Evolutionary conservation across 2,797 vertebrate genomes (phyloP).

Genomic region (Sebastes kiyomatsui): DNA sequence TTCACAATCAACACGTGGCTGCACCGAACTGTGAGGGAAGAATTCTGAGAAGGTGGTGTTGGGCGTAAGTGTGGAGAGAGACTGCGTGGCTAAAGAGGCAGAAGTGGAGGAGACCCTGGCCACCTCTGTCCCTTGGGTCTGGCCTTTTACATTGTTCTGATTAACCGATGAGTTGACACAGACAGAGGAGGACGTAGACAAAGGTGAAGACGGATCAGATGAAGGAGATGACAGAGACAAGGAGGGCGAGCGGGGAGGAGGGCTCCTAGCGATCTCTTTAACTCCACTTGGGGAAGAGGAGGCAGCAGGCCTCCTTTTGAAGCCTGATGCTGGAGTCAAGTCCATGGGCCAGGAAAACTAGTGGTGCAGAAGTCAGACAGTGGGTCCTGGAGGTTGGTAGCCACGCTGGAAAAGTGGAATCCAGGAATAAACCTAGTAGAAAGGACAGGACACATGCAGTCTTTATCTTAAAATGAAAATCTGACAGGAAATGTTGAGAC

Average conservation of each 20-base stretch:
- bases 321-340: conserved; percentile 63
- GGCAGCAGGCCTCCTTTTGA: conserved; percentile 71
- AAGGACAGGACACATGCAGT: conserved; percentile 10
- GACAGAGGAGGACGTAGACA: conserved; percentile 75
- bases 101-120: conserved; percentile 79
- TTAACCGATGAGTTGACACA: conserved; percentile 52
- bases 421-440: conserved; percentile 51
- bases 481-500: neutral
- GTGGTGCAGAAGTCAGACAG: conserved; percentile 20
- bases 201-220: conserved; percentile 72
- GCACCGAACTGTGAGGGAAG: conserved; percentile 43
- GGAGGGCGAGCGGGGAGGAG: conserved; percentile 68
- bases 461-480: neutral
- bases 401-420: conserved; percentile 13
- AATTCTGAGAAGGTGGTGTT: conserved; percentile 32
- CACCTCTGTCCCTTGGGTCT: conserved; percentile 37
- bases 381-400: neutral
- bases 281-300: conserved; percentile 56
- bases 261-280: conserved; percentile 70
- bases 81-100: conserved; percentile 49
- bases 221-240: conserved; percentile 77
- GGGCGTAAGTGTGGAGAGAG: conserved; percentile 25
- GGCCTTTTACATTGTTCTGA: conserved; percentile 65
- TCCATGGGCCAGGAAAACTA: conserved; percentile 62
- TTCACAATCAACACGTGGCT: conserved; percentile 45